phyloP scores from a whole-genome alignment of 2,797 vertebrate species.

The Takifugu ocellatus region DNA sequence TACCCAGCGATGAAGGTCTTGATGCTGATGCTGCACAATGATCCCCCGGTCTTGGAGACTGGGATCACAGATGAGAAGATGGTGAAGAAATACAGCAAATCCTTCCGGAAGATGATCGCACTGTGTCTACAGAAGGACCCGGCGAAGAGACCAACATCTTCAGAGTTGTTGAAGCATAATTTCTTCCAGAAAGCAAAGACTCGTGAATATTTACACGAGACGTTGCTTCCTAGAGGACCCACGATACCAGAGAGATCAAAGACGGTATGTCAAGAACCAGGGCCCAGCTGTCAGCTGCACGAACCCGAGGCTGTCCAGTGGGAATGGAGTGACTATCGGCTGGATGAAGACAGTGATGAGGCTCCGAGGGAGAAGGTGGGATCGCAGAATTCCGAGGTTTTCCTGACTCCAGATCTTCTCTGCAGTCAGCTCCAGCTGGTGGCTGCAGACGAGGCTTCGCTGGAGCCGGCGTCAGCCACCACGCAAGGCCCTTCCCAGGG shows the following conservation, averaged over 20 bases:
- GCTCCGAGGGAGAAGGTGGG: constrained; percentile 95
- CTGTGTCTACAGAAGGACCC: constrained; percentile 96
- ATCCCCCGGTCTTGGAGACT: constrained; percentile 91
- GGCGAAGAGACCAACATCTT: constrained; percentile 96
- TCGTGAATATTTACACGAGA: constrained; percentile 95
- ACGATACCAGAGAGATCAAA: constrained; percentile 95
- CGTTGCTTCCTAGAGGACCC: constrained; percentile 88
- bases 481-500: constrained; percentile 71
- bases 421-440: constrained; percentile 79
- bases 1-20: constrained; percentile 97
- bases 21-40: constrained; percentile 95
- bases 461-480: constrained; percentile 74
- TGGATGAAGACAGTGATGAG: constrained; percentile 97
- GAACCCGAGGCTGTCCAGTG: constrained; percentile 94
- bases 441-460: constrained; percentile 33
- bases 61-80: constrained; percentile 96
- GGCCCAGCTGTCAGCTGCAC: constrained; percentile 93
- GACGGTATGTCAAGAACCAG: constrained; percentile 92
- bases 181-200: constrained; percentile 99
- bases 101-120: constrained; percentile 98
- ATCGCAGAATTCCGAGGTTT: constrained; percentile 86
- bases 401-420: constrained; percentile 82
- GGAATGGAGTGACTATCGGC: constrained; percentile 97
- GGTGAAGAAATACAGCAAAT: constrained; percentile 96
- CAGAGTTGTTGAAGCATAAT: constrained; percentile 93